Evolutionary conservation across 2,888 invertebrate species (phyloP), one percentile per base, ranked within the genome.

Genomic region (Pediacus dermestoides): DNA sequence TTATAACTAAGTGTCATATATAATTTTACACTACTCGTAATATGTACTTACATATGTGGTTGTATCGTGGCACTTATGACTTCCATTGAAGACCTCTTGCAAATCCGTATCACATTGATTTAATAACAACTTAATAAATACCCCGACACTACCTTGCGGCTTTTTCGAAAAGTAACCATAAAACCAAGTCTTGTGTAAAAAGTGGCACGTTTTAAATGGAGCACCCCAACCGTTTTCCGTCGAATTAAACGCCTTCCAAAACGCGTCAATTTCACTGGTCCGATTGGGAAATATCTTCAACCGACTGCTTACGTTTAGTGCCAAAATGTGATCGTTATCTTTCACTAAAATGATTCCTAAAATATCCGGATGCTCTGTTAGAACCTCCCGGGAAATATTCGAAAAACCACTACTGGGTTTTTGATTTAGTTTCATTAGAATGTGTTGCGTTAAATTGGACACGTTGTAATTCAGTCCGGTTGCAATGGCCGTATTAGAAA

Each of bases 91-190:
- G 59, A 84, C 76, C 41, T 81, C 78, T 52, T 77, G 73, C 64
- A 84, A 76, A 15, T 74, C 72, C 42, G 79, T 77, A 58, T 85
- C 83, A 67, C 88, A 89, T 44, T 84, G 85, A 68, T 88, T 74
- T 48, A 85, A 72, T 43, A 81, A 74, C 50, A 81, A 68, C 8
- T 74, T 70, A 7, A 67, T 43, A 46, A 68, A 66, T 4, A 67
- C 37, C 1, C 58, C 65, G 10, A 66, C 51, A 28, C 57, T 60
- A 21, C 53, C 36, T 15, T 58, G 55, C 2, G 46, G 44, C 16
- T 51, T 51, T 35, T 58, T 60, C 12, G 57, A 48, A 13, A 58
- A 50, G 50, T 66, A 70, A 23, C 63, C 60, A 41, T 68, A 63
- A 39, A 68, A 58, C 70, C 70, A 71, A 16, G 47, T 54, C 9